Conservation (phyloP, 92 coral and sea anemone genomes). For the Siderastrea radians region DNA sequence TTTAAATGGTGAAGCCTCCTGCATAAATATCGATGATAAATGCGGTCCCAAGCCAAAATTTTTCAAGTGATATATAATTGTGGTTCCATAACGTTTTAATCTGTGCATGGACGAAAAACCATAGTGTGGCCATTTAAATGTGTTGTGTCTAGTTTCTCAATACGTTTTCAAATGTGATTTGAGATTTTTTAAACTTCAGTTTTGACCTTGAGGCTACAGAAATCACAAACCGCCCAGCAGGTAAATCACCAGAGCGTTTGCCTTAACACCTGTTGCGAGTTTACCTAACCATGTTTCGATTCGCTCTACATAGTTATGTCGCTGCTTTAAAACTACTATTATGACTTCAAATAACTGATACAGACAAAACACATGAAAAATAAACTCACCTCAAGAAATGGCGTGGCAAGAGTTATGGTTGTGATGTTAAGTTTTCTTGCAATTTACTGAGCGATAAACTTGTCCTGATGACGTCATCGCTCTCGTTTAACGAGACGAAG, state of each 20-base stretch:
- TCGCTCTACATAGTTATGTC: not conserved
- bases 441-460: not conserved
- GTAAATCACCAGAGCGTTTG: slow-evolving; percentile 2
- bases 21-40: too few species aligned
- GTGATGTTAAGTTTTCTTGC: not conserved
- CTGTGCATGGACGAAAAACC: too few species aligned
- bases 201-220: not conserved
- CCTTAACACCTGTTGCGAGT: slow-evolving; percentile 4
- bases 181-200: not conserved
- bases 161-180: not conserved
- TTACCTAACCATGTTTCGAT: not conserved
- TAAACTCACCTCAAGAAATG: slow-evolving; percentile 4
- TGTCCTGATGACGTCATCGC: slow-evolving; percentile 7
- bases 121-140: too few species aligned
- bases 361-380: slow-evolving; percentile 1
- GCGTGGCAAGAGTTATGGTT: not conserved
- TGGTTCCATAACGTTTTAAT: too few species aligned
- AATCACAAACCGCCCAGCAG: not conserved
- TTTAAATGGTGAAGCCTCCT: too few species aligned
- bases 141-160: not conserved
- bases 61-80: too few species aligned
- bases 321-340: not conserved
- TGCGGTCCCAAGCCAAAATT: too few species aligned
- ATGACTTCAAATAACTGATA: not conserved
- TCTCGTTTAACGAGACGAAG: not conserved